Base-by-base conservation (phyloP, 2,113 vertebrate species). In the Callipepla squamata region DNA sequence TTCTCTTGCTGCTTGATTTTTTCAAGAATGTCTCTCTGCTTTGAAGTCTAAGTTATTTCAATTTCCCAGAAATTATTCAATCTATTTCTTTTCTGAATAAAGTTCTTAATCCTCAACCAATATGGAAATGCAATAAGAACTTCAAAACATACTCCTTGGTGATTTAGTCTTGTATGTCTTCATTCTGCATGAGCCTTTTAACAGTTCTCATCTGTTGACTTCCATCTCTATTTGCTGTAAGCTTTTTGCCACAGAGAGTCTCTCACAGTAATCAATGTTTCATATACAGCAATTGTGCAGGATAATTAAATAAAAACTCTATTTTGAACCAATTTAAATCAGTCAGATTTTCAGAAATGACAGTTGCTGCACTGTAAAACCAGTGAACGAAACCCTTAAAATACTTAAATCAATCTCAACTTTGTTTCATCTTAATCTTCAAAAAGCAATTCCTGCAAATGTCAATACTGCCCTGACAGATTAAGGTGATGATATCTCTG, bases 251-350 rank as follows among this genome's bases (percentile, higher is more conserved):
- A 87, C 30, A 50, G 84, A 90, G 76, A 85, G 38, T 70, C 87
- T 93, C 72, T 94, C 72, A 67, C 12, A 50, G 42, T 80, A 87
- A 92, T 91, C 85, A 77, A 45, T 85, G 38, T 91, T 89, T 92
- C 75, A 85, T 91, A 87, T 80, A 89, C 55, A 79, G 74, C 53
- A 79, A 79, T 85, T 73, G 70, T 80, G 74, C 32, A 1, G 3
- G 78, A 87, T 93, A 96, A 94, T 96, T 94, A 94, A 85, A 94
- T 95, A 95, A 93, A 55, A 87, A 77, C 69, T 89, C 62, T 92
- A 86, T 89, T 92, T 87, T 78, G 74, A 94, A 85, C 93, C 75
- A 87, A 80, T 95, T 93, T 92, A 70, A 92, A 93, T 87, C 86
- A 87, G 51, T 81, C 73, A 72, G 34, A 81, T 34, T 89, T 94